Evolutionary conservation across 2,797 vertebrate genomes (phyloP).

Genomic region (Zenarchopterus dispar): DNA sequence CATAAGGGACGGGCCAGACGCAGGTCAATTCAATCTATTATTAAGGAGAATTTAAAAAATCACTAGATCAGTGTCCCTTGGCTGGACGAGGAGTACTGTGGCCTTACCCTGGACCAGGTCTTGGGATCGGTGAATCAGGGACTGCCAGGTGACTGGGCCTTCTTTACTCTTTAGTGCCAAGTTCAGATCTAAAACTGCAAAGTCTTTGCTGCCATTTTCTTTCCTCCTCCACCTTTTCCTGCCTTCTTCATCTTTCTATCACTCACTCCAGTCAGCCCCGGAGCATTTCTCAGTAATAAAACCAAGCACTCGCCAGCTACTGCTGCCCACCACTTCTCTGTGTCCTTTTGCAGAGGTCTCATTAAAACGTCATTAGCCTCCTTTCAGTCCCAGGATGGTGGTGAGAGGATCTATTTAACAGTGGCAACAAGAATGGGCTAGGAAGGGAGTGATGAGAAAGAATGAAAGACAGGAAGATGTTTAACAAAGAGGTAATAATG

Average conservation of each 20-base stretch:
- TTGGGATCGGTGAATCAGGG: too few relatives aligned
- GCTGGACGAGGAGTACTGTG: too few relatives aligned
- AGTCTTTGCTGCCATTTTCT: constrained; percentile 20
- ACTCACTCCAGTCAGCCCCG: constrained; percentile 51
- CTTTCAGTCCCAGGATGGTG: constrained; percentile 71
- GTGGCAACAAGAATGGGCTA: constrained; percentile 61
- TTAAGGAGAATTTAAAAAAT: too few relatives aligned
- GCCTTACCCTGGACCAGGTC: too few relatives aligned
- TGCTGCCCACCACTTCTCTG: constrained; percentile 67
- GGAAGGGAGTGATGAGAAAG: constrained; percentile 41
- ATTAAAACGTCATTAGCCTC: constrained; percentile 84
- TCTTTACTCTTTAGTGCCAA: neutral
- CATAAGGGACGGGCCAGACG: too few relatives aligned
- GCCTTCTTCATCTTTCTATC: neutral
- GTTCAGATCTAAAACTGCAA: neutral
- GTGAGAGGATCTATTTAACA: constrained; percentile 76
- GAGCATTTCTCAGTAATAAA: constrained; percentile 73
- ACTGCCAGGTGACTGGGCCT: neutral
- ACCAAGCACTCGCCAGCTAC: constrained; percentile 66
- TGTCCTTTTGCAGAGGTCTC: constrained; percentile 77
- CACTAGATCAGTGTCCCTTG: too few relatives aligned
- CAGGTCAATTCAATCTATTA: too few relatives aligned
- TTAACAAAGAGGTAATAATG: neutral
- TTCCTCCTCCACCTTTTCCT: constrained; percentile 40
- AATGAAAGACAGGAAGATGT: constrained; percentile 17